Base-by-base conservation (phyloP, 1,140 invertebrate species). In the Drosophila santomea region DNA sequence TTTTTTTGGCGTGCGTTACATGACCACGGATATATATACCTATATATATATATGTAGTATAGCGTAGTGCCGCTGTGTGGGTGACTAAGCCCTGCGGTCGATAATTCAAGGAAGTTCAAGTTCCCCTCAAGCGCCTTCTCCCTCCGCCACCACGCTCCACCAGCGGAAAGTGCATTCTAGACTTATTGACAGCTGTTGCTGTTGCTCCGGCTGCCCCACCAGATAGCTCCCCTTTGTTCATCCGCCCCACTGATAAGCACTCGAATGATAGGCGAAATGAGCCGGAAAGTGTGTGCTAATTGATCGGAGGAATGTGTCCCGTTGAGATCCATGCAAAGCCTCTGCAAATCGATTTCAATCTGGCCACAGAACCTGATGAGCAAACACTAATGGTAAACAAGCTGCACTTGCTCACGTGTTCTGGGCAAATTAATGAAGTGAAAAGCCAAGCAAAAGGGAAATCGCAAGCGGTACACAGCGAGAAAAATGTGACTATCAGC, bases 1-100 rank as follows among this genome's bases (percentile, higher is more conserved):
- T 72, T 72, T 20, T 73, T 73, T 60, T 60, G 56, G 51, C 80
- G 20, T 80, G 54, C 69, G 57, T 80, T 80, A 80, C 77, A 80
- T 80, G 78, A 80, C 69, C 71, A 80, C 78, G 48, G 45, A 68
- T 38, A 64, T 44, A 61, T 32, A 14, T 28, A 66, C 44, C 64
- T 35, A 51, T 28, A n/a, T 50, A 63, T 66, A 43, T 39, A 10
- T 39, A 5, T 39, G 4, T 39, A 5, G 3, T 39, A 56, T 64
- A 17, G 17, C 17, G 6, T 11, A 45, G 43, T 17, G 15, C 4
- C 8, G 43, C 48, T 60, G 68, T 86, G 69, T 81, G 43, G 41
- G 77, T 63, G 73, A 43, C 51, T 71, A 36, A 66, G 48, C 63
- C 60, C 43, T 32, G 38, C 51, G 68, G 66, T 72, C 68, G 68